These are phyloP conservation scores for Calidris pygmaea DNA, from an alignment of 2,113 vertebrate species.

Conservation along the genomic window DNA sequence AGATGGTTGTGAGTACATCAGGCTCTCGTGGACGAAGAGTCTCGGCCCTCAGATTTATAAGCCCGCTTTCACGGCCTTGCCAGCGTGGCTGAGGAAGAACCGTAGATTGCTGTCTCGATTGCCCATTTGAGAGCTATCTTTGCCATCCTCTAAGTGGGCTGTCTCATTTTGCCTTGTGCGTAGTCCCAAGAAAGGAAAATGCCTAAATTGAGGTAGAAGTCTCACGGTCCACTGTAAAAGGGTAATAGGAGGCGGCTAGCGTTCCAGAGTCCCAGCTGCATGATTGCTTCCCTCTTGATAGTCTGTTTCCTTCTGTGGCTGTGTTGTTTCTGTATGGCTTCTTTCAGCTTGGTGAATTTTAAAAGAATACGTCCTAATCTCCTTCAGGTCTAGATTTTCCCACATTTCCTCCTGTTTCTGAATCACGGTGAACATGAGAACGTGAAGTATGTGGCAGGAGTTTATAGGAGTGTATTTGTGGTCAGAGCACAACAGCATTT, in stretches of 20 bases:
- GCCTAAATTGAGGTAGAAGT: neutral
- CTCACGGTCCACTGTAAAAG: neutral
- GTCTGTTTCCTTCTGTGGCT: neutral
- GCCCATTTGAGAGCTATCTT: neutral
- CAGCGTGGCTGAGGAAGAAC: neutral
- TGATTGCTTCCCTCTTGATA: neutral
- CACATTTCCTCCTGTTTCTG: rapidly evolving
- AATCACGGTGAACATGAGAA: rapidly evolving
- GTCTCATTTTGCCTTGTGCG: neutral
- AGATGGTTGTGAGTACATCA: rapidly evolving
- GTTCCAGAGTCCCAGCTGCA: neutral
- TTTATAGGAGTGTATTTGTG: neutral
- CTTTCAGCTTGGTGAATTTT: neutral
- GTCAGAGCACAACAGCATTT: neutral
- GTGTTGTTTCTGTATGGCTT: neutral
- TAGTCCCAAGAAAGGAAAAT: neutral
- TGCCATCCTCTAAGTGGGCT: neutral
- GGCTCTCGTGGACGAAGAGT: neutral
- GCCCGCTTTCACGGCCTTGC: neutral
- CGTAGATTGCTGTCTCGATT: neutral
- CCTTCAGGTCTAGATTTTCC: neutral
- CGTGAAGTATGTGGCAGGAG: rapidly evolving
- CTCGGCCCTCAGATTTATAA: neutral
- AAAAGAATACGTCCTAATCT: neutral
- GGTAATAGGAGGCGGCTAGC: neutral